These are phyloP conservation scores for Ochropleura leucogaster DNA, from an alignment of 2,888 invertebrate species.

Conservation along the genomic window DNA sequence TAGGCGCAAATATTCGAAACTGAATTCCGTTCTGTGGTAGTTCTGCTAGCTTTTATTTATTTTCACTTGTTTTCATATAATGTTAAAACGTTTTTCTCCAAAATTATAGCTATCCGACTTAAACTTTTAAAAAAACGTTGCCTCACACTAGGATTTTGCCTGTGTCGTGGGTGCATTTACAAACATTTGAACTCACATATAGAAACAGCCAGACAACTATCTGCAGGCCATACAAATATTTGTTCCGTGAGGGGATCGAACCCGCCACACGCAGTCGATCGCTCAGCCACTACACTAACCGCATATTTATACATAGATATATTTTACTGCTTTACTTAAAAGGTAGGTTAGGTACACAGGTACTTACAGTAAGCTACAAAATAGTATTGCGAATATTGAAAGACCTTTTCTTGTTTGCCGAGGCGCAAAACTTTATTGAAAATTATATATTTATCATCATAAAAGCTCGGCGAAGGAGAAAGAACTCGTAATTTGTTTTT, in stretches of 20 bases:
- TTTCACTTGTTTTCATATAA: neutral
- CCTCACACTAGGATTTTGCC: no score
- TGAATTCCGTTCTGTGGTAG: neutral
- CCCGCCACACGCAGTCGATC: no score
- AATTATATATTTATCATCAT: slow-evolving; percentile 66
- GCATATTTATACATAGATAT: neutral
- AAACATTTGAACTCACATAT: no score
- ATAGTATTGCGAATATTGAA: slow-evolving; percentile 59
- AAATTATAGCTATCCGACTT: neutral
- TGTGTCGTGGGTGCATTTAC: no score
- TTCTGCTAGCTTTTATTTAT: neutral
- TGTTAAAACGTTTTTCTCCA: neutral
- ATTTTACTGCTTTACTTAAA: slow-evolving; percentile 7
- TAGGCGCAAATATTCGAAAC: neutral
- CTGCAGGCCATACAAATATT: no score
- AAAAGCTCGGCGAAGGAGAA: slow-evolving; percentile 72
- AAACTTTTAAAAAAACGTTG: neutral
- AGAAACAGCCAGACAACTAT: no score
- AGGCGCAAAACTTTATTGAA: slow-evolving; percentile 65
- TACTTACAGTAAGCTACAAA: slow-evolving; percentile 39
- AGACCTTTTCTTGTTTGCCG: slow-evolving; percentile 53
- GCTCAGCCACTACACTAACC: no score
- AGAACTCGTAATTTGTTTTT: slow-evolving; percentile 81
- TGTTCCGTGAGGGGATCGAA: no score
- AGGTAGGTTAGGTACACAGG: slow-evolving; percentile 3